Percentiles rank a stretch among this genome's conserved stretches.
Evolutionary conservation across 2,888 invertebrate genomes (phyloP).

Genomic region (Julus scanicus): DNA sequence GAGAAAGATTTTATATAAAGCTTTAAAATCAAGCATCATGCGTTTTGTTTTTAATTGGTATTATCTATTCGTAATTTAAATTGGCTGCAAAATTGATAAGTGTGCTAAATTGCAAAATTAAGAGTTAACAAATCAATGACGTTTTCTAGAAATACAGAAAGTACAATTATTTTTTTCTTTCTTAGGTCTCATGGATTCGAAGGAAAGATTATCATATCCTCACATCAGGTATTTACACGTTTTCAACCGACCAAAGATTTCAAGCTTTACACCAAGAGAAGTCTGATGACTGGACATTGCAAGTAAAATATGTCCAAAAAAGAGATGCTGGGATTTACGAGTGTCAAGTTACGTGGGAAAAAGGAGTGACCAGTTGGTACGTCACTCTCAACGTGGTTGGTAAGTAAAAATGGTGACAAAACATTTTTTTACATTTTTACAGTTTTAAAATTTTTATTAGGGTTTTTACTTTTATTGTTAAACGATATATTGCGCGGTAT

Average conservation of each 20-base stretch:
- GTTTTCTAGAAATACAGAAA: too few species aligned
- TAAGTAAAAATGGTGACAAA: conserved; percentile 57
- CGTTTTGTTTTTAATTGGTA: too few species aligned
- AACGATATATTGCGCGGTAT: too few species aligned
- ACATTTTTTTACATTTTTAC: too few species aligned
- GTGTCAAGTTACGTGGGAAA: conserved; percentile 79
- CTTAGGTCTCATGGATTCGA: conserved; percentile 90
- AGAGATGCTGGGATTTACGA: conserved; percentile 94
- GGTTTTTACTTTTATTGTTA: too few species aligned
- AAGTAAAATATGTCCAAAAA: conserved; percentile 93
- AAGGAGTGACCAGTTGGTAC: conserved; percentile 61
- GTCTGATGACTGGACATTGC: conserved; percentile 92
- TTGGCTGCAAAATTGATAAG: too few species aligned
- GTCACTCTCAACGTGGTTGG: conserved; percentile 62
- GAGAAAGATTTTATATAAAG: too few species aligned
- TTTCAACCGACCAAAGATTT: conserved; percentile 84
- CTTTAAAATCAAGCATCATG: too few species aligned
- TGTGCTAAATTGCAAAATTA: too few species aligned
- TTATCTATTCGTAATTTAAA: too few species aligned
- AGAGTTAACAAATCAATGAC: too few species aligned
- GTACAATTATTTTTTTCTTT: not conserved
- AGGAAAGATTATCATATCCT: conserved; percentile 93
- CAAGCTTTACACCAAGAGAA: conserved; percentile 82
- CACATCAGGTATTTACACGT: conserved; percentile 88
- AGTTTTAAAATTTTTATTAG: too few species aligned